phyloP scores from a whole-genome alignment of 23 tunicate genomes.

The Oikopleura albicans region DNA sequence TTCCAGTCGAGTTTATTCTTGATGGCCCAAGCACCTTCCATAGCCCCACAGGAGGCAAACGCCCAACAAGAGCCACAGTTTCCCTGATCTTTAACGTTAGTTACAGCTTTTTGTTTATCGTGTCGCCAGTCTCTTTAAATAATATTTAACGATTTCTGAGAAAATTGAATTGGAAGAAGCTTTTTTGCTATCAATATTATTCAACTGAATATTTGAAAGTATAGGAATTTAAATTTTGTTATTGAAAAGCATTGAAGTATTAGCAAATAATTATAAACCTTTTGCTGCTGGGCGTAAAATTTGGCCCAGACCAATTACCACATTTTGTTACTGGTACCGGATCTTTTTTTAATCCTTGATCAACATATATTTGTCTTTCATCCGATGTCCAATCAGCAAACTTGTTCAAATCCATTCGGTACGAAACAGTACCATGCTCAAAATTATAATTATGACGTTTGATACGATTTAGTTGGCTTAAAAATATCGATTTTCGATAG shows the following conservation, averaged over 20 bases:
- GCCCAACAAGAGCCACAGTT: slow-evolving; percentile 68
- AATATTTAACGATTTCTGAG: too few relatives aligned
- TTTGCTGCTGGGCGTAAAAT: too few relatives aligned
- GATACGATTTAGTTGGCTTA: background rate
- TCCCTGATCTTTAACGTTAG: slow-evolving; percentile 53
- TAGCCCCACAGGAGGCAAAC: slow-evolving; percentile 40
- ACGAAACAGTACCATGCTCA: background rate
- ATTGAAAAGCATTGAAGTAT: too few relatives aligned
- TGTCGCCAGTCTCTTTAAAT: background rate
- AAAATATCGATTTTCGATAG: background rate
- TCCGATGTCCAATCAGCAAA: background rate
- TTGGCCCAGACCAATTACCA: too few relatives aligned
- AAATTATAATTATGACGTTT: background rate
- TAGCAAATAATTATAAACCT: too few relatives aligned
- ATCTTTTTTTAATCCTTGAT: background rate
- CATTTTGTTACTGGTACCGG: too few relatives aligned
- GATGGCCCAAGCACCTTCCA: background rate
- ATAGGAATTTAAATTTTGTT: too few relatives aligned
- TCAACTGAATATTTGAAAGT: too few relatives aligned
- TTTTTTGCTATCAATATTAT: too few relatives aligned
- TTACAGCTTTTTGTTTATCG: slow-evolving; percentile 18
- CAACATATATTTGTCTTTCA: background rate
- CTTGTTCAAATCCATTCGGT: background rate
- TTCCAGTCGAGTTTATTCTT: background rate
- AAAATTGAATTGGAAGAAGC: too few relatives aligned